Percentiles rank a stretch among this genome's conserved stretches.
phyloP scores from a whole-genome alignment of 1,140 invertebrate genomes.

The Helicorthomorpha holstii region DNA sequence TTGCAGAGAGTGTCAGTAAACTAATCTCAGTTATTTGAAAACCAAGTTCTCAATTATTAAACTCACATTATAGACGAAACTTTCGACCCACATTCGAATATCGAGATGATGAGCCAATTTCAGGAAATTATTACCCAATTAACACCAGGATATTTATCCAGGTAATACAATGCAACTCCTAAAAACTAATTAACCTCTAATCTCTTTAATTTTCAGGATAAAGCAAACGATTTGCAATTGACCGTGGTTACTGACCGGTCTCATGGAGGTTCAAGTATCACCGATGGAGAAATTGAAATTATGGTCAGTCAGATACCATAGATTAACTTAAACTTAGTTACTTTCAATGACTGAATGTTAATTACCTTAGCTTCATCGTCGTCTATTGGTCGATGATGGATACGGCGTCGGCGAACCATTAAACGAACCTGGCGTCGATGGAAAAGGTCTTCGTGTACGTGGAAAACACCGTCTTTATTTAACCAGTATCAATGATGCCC shows the following conservation, averaged over 20 bases:
- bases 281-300: constrained; percentile 36
- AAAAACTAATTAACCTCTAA: neutral
- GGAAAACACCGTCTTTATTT: too few species aligned
- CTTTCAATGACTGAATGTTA: too few species aligned
- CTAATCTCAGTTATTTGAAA: neutral
- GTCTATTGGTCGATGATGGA: constrained; percentile 69
- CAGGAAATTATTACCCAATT: constrained; percentile 88
- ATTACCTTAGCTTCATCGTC: constrained; percentile 55
- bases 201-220: constrained; percentile 15
- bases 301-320: too few species aligned
- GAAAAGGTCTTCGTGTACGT: constrained; percentile 60
- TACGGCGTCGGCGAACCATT: constrained; percentile 85
- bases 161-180: constrained; percentile 20
- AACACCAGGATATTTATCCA: constrained; percentile 59
- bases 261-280: constrained; percentile 68
- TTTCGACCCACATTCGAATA: constrained; percentile 53
- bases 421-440: constrained; percentile 56
- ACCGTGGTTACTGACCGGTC: constrained; percentile 58
- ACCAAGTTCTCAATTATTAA: neutral
- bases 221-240: constrained; percentile 24
- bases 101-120: constrained; percentile 39
- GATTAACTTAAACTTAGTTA: too few species aligned
- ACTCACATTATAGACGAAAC: constrained; percentile 29
- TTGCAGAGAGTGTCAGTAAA: constrained; percentile 37
- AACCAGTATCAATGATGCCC: too few species aligned